These are phyloP conservation scores for Boloria selene DNA, from an alignment of 2,888 invertebrate genomes.

Conservation along the genomic window DNA sequence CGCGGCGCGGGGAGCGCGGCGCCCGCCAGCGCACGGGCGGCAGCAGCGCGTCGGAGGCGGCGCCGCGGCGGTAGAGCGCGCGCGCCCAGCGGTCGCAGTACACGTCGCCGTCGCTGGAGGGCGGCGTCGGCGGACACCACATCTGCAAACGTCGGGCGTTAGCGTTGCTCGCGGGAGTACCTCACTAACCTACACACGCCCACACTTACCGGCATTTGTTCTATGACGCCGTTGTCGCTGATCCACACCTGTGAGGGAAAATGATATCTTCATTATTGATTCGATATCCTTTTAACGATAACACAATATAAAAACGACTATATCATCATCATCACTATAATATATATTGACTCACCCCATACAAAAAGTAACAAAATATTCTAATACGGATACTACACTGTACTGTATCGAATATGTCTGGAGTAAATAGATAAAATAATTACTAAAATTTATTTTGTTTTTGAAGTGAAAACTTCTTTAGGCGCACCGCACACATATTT, in stretches of 20 bases:
- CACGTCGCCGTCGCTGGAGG: slow-evolving; percentile 94
- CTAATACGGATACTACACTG: no score
- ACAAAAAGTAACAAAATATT: background rate
- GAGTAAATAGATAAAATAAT: background rate
- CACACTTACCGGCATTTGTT: slow-evolving; percentile 91
- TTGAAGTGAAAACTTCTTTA: no score
- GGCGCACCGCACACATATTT: no score
- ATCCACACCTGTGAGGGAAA: slow-evolving; percentile 86
- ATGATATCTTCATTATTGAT: background rate
- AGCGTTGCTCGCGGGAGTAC: slow-evolving; percentile 13
- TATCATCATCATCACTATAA: background rate
- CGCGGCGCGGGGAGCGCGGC: slow-evolving; percentile 79
- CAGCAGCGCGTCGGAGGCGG: slow-evolving; percentile 89
- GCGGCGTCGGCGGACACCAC: slow-evolving; percentile 99
- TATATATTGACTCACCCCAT: slow-evolving; percentile 10
- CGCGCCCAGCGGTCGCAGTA: slow-evolving; percentile 93
- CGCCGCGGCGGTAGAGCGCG: slow-evolving; percentile 90
- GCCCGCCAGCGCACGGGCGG: slow-evolving; percentile 84
- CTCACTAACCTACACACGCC: background rate
- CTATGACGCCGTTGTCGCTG: slow-evolving; percentile 84
- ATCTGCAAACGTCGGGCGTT: slow-evolving; percentile 81
- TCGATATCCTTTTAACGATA: background rate
- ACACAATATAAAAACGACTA: background rate
- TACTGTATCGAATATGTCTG: no score
- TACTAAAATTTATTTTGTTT: background rate